Evolutionary conservation across 2,888 invertebrate species (phyloP).

Genomic region (Parthenolecanium corni): DNA sequence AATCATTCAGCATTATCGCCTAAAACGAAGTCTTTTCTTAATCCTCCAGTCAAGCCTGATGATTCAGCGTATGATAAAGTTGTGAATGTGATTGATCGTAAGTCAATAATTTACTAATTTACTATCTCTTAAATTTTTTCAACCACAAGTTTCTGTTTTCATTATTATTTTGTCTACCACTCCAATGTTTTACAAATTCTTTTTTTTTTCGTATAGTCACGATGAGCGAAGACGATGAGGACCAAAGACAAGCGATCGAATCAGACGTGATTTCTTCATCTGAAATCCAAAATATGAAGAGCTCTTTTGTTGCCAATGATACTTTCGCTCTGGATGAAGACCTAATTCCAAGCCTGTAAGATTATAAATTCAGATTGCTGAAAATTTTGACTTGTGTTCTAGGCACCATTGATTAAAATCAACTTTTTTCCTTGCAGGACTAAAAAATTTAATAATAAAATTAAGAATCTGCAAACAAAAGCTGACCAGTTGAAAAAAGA

Average conservation of each 20-base stretch:
- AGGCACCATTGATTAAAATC: neutral
- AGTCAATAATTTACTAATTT: too few species aligned
- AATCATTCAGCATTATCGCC: too few species aligned
- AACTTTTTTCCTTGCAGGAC: neutral
- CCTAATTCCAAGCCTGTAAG: neutral
- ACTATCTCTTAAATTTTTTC: too few species aligned
- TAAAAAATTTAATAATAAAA: neutral
- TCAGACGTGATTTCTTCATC: neutral
- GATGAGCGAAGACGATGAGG: conserved; percentile 3
- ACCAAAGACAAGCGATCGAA: conserved; percentile 1
- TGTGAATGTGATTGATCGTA: conserved; percentile 12
- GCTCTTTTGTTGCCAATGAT: conserved; percentile 1
- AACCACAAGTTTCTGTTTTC: too few species aligned
- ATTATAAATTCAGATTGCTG: neutral
- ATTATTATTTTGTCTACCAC: too few species aligned
- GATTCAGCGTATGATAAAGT: neutral
- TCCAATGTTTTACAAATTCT: too few species aligned
- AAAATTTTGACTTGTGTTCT: neutral
- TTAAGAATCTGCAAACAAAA: neutral
- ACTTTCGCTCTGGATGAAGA: neutral
- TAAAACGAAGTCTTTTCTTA: neutral
- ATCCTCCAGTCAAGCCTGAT: neutral
- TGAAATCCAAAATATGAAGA: neutral
- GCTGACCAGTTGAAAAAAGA: neutral
- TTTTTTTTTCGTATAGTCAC: conserved; percentile 15